Conservation (phyloP, 2,113 vertebrate species). For the Chiloscyllium plagiosum region DNA sequence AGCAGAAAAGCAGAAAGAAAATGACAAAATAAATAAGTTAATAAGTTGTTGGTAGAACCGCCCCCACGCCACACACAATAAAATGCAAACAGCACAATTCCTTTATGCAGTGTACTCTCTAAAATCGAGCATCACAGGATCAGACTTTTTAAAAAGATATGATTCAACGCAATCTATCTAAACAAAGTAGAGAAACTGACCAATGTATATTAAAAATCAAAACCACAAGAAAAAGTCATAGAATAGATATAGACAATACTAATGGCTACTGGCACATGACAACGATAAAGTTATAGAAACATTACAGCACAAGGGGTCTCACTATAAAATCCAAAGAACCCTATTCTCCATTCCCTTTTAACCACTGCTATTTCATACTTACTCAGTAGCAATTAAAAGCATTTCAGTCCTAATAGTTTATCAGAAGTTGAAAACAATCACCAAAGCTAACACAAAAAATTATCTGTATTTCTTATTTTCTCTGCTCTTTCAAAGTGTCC, state of each 20-base stretch:
- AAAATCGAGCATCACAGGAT: background rate
- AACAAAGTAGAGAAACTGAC: slow-evolving; percentile 12
- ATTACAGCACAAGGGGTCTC: background rate
- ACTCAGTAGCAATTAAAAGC: background rate
- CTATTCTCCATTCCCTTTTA: background rate
- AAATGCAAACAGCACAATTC: slow-evolving; percentile 13
- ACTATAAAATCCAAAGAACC: background rate
- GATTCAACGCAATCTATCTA: slow-evolving; percentile 1
- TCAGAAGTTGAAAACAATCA: background rate
- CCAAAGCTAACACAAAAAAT: background rate
- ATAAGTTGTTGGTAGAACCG: background rate
- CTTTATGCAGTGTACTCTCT: background rate
- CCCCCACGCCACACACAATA: too few species aligned
- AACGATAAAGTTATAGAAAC: background rate
- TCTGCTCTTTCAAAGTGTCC: slow-evolving; percentile 4
- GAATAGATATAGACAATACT: background rate
- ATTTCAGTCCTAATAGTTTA: background rate
- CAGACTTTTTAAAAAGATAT: slow-evolving; percentile 1
- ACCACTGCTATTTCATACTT: background rate
- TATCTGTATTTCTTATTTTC: slow-evolving; percentile 18
- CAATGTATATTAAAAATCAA: background rate
- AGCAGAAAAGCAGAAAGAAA: slow-evolving; percentile 12
- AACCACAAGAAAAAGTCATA: background rate
- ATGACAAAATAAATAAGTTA: background rate
- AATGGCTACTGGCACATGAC: background rate